Evolutionary conservation across 2,888 invertebrate species (phyloP), one percentile per base, ranked within the genome.

Genomic region (Dryomyza anilis): DNA sequence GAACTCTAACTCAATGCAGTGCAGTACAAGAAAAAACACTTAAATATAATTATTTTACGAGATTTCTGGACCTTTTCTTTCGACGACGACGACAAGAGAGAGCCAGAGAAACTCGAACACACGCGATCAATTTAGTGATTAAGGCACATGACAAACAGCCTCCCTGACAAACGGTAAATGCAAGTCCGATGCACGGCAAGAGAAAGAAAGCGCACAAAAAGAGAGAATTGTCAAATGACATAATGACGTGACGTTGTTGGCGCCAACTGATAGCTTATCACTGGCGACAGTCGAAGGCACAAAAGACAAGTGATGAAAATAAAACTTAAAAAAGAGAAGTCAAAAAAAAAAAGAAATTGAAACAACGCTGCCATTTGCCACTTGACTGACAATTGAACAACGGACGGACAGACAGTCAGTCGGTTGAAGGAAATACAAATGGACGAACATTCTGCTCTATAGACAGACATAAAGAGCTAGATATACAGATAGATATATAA

Each of bases 181-280:
- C 19, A 25, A 50, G 8, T 50, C 23, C 30, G 46, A 33, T 6
- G 43, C 25, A 27, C n/a, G 16, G 21, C 19, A 30, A 33, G 21
- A n/a, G 46, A 30, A 30, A 58, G 25, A 45, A n/a, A 25, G 29
- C n/a, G n/a, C 30, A 43, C 5, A 50, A 58, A 39, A 23, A 39
- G 36, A 60, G 29, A 19, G 36, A 52, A 61, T 29, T 53, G 61
- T 61, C 61, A 61, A 63, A 45, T 69, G 65, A 68, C 68, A 66
- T 59, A 69, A 67, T 62, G 66, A 72, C 67, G 56, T 68, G 67
- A 68, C 67, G 65, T 39, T 65, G 55, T 67, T 72, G 73, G 73
- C 73, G 73, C 73, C 73, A 71, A 73, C 55, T 65, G 71, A 71
- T 72, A 71, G 67, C 71, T 72, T 73, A 73, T 73, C 72, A 70